Base-by-base conservation (phyloP, 2,113 vertebrate species). In the Pitta sordida region DNA sequence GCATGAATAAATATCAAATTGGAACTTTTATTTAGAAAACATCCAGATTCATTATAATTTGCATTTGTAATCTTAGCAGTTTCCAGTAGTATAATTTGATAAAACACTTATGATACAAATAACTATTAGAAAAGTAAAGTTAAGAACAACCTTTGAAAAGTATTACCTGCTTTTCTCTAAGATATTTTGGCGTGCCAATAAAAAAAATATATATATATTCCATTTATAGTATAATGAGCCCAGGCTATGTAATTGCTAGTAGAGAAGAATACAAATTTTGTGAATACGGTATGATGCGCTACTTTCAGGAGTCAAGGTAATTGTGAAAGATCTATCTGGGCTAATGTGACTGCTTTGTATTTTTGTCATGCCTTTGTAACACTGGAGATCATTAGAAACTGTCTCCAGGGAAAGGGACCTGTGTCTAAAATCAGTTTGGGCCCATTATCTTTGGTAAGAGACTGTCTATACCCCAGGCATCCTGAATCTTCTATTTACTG, bases 391-490 rank as follows among this genome's bases (percentile, higher is more conserved):
- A 94, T 96, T 94, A 96, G 90, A 79, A 95, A 46, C 68, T 78
- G 85, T 96, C 94, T 95, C 95, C 52, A 52, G 94, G 93, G 90
- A 91, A 83, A 83, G 94, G 59, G 79, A 96, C 90, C 90, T 92
- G 95, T 94, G 91, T 94, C 93, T 94, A 94, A 96, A 96, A 91
- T 94, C 90, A 91, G 96, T 94, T 94, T 93, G 95, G 84, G 88
- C 71, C 94, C 91, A 94, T 95, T 96, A 95, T 95, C 84, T 96
- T 91, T 21, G 6, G 89, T 86, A 74, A 90, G 91, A 93, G 82
- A 46, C 76, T 90, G 56, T 53, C 91, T 93, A 15, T 93, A 96
- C 93, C 93, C 92, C 86, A 96, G 96, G 96, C 96, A 94, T 94
- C 91, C 84, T 10, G 87, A 91, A 83, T 96, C 63, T 51, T 80